Evolutionary conservation across 2,113 vertebrate species (phyloP).

Genomic region (Anhinga anhinga): DNA sequence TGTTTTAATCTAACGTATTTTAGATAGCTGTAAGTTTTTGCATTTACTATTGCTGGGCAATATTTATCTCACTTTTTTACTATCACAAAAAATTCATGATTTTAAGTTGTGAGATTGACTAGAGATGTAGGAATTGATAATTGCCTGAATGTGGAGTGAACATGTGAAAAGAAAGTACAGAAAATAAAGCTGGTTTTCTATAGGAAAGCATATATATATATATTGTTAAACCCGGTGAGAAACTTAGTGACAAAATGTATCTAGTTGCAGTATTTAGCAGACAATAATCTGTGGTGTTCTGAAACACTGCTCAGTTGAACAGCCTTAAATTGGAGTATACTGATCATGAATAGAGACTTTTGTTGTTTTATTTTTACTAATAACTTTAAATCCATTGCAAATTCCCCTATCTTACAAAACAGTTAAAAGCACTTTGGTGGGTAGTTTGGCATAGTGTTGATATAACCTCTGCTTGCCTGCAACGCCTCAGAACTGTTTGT

Average conservation of each 20-base stretch:
- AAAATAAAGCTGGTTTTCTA: not conserved
- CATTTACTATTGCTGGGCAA: not conserved
- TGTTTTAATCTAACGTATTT: not conserved
- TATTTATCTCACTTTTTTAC: not conserved
- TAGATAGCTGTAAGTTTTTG: not conserved
- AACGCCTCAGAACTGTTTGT: not conserved
- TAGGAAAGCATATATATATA: not conserved
- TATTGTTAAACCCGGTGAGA: not conserved
- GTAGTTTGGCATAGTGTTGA: accelerated
- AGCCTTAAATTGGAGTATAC: not conserved
- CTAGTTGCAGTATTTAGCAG: not conserved
- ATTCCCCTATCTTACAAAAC: not conserved
- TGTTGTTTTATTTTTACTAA: not conserved
- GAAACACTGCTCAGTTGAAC: not conserved
- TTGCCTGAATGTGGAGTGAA: not conserved
- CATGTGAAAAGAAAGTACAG: not conserved
- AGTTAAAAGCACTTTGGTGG: not conserved
- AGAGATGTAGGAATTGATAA: not conserved
- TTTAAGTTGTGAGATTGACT: not conserved
- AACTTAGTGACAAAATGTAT: not conserved
- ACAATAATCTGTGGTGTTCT: not conserved
- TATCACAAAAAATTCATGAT: not conserved
- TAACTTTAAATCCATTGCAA: not conserved
- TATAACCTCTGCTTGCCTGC: not conserved
- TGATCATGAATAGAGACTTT: not conserved